Evolutionary conservation across 2,797 vertebrate genomes (phyloP).

Genomic region (Bradypus variegatus): DNA sequence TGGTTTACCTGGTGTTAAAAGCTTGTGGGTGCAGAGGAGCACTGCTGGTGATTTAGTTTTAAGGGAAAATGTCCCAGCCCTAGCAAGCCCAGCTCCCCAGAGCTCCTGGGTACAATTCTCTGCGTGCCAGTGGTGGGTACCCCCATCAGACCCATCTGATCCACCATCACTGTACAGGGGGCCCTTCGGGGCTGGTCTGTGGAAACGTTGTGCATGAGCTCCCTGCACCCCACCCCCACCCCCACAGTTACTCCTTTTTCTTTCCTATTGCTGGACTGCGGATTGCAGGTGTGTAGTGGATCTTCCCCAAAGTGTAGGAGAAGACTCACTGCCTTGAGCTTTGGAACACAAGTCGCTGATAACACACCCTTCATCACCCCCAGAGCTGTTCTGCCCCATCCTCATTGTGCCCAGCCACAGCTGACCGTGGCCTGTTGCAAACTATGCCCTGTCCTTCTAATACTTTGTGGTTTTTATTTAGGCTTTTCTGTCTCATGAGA

Average conservation of each 20-base stretch:
- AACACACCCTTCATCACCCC: background rate
- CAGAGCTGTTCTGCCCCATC: background rate
- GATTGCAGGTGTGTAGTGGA: background rate
- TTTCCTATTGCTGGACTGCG: background rate
- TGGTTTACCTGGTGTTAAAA: background rate
- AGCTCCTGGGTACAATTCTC: background rate
- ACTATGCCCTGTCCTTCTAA: no score
- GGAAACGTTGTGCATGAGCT: rapidly evolving
- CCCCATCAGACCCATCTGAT: background rate
- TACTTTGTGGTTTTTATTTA: background rate
- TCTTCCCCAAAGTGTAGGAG: background rate
- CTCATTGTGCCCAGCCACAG: background rate
- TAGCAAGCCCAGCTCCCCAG: background rate
- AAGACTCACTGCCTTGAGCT: background rate
- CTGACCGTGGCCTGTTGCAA: rapidly evolving
- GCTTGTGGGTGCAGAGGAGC: background rate
- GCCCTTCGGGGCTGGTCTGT: background rate
- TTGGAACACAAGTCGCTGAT: no score
- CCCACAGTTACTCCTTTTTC: rapidly evolving
- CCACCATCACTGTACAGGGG: background rate
- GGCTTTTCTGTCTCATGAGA: background rate
- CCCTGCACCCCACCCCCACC: background rate
- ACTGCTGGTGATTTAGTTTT: background rate
- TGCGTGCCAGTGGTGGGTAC: rapidly evolving
- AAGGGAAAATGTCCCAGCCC: background rate